Base-by-base conservation (phyloP, 2,797 vertebrate species). In the Danio aesculapii region DNA sequence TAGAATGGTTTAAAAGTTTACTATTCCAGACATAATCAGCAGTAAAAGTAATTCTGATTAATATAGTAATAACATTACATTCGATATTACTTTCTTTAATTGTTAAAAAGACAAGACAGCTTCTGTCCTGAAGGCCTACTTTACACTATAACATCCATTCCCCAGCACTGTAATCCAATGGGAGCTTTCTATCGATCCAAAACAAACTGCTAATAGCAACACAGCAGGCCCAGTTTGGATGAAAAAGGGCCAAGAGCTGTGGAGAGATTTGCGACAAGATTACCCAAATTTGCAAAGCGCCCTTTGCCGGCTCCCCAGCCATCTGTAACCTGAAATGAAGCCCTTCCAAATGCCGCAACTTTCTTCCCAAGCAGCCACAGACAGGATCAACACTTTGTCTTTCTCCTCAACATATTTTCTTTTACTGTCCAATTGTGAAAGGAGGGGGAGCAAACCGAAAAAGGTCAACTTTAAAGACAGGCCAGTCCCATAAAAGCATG, bases 401-500 rank as follows among this genome's bases (percentile, higher is more conserved):
- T 30, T 53, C 52, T 69, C 61, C 62, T 81, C 86, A 82, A 85
- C 88, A 84, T 86, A 84, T 90, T 87, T 90, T 87, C 87, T 88
- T 88, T 90, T 87, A 84, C 82, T 41, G 85, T 92, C 91, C 87
- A 85, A 89, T 88, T 92, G 86, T 84, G 81, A 0, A 16, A 80
- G 88, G 86, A 10, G 12, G 49, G 53, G 84, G 87, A 84, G 86
- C 70, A 75, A 83, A 78, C 88, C 85, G 86, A 91, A 88, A 93
- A 94, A 94, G 94, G 93, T 95, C 93, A 94, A 89, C 90, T 94
- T 95, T 95, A 94, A 95, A 95, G 94, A 94, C 92, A 92, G 92
- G 91, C 90, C 92, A 92, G 90, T 89, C 90, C 90, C 92, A 95
- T 95, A 94, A 95, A 95, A 93, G 92, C 91, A 89, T 92, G 94